A percentile compares a stretch with the other conserved stretches of the same genome.
Conservation (phyloP, 1,140 invertebrate genomes). For the Drosophila sturtevanti region DNA sequence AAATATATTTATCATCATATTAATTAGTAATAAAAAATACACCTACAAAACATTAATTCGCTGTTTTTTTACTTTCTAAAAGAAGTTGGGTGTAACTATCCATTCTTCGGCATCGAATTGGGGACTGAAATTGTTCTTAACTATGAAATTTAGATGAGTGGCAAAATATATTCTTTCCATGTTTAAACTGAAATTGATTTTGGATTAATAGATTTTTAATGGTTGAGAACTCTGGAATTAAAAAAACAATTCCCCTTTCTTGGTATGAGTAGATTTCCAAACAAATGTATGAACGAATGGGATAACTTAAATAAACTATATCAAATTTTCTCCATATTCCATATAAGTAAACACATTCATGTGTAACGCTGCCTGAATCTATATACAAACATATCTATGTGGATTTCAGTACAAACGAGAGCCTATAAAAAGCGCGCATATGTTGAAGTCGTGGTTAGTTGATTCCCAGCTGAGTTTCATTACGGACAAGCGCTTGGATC, state of each 20-base stretch:
- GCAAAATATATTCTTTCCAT: too few species aligned
- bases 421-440: constrained; percentile 32
- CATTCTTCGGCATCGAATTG: too few species aligned
- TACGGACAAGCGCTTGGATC: constrained; percentile 41
- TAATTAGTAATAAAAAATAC: neutral
- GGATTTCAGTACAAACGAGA: neutral
- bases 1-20: constrained; percentile 1
- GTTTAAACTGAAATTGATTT: too few species aligned
- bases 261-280: too few species aligned
- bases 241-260: too few species aligned
- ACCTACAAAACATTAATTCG: neutral
- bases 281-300: neutral
- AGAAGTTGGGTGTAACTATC: neutral
- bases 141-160: too few species aligned
- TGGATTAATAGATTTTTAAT: too few species aligned
- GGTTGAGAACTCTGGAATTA: too few species aligned
- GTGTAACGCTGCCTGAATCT: neutral
- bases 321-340: constrained; percentile 7
- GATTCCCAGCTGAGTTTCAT: constrained; percentile 52
- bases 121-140: too few species aligned
- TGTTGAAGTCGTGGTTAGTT: constrained; percentile 21
- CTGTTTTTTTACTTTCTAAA: neutral
- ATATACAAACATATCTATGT: neutral
- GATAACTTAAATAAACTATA: neutral
- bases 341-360: constrained; percentile 13